Base-by-base conservation (phyloP, 2,888 invertebrate species). In the Phasia obesa region DNA sequence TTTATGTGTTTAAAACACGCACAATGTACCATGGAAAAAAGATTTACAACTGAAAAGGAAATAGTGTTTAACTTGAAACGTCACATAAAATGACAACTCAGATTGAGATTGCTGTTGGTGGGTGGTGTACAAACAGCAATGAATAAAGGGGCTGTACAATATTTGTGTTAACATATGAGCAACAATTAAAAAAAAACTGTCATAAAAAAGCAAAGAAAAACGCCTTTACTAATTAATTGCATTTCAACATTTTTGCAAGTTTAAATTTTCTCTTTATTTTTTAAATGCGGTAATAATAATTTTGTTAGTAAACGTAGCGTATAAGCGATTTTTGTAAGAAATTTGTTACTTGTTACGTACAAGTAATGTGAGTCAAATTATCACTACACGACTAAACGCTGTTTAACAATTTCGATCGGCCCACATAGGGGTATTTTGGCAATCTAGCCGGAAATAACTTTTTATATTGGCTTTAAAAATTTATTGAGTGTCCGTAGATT, bases 1-100 rank as follows among this genome's bases (percentile, higher is more conserved):
- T 87, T 88, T 88, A 88, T 88, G 87, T 86, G 85, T 86, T 81
- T 82, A 84, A 47, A 53, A 60, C 76, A 81, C 71, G 81, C 76
- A 71, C 44, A 2, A 2, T 69, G 15, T 19, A 15, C 7, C 35
- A 44, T 44, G 25, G 11, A 35, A 9, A 35, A 35, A 35, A 5
- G 11, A 11, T 11, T 27, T 2, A 11, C 47, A 44, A 35, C 4
- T 3, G 25, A 7, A 49, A 49, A 70, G 51, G 19, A 44, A 53
- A 42, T 19, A 62, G 23, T 25, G 25, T 55, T 74, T 27, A 44
- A 64, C 42, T 75, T 59, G 19, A 65, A 67, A 62, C 23, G 47
- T 57, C 57, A 65, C 57, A 49, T 15, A 2, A 17, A 15, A 44
- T 47, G 74, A 65, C 47, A 75, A 75, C 35, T 35, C 7, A 47